Base-by-base conservation (phyloP, 1,140 invertebrate genomes). In the Spodoptera litura region DNA sequence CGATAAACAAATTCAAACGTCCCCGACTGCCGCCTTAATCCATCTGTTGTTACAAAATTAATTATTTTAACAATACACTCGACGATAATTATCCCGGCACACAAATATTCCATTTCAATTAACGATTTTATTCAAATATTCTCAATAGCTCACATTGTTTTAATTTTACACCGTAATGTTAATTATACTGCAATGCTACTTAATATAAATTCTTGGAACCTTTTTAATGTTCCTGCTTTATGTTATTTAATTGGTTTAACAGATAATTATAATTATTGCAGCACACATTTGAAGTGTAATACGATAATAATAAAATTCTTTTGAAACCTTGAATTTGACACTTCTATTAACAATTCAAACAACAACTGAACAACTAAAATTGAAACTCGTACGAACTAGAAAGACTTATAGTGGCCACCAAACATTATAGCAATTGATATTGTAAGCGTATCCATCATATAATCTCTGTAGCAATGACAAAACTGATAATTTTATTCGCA, bases 1-100 rank as follows among this genome's bases (percentile, higher is more conserved):
- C 78, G 83, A 85, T 85, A 85, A 85, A 85, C 79, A 79, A 79
- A 85, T 64, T 79, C 72, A 75, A 78, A 80, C 56, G 75, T 70
- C 59, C 51, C 58, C 13, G 49, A 59, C 51, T 44, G n/a, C 27
- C 31, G 49, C 62, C 59, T 58, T 77, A 81, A 76, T 82, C 78
- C 80, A 75, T 76, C 82, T 79, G 82, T 83, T 81, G 78, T 79
- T 49, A 55, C 38, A 38, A 71, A 77, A 78, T 79, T 81, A 80
- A 83, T 79, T 66, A 79, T 73, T 78, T 61, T 20, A 75, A 66
- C 53, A 77, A 77, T 68, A 55, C 52, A 68, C 31, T 44, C 52
- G n/a, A 12, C 10, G 27, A 20, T 77, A 66, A 31, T 56, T 66
- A 44, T 76, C 52, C 51, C 10, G 44, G 31, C 35, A 77, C 49